Evolutionary conservation across 2,113 vertebrate species (phyloP), one percentile per base, ranked within the genome.

Genomic region (Corapipo altera): DNA sequence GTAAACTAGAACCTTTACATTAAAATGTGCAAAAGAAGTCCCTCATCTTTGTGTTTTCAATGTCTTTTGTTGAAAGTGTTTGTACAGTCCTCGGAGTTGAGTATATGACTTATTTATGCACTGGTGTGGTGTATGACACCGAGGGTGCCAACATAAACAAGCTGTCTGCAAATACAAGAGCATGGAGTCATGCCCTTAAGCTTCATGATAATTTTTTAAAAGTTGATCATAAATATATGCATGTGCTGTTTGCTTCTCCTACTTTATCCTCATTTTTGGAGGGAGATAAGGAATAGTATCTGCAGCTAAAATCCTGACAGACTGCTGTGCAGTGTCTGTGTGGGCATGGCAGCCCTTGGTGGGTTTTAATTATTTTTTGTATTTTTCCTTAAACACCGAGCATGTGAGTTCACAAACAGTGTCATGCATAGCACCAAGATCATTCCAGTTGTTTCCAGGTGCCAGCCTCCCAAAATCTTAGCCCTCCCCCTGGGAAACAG

Each of bases 171-270:
- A 28, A 72, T 59, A 51, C 30, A 16, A 64, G 61, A 86, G 48
- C 61, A 44, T 44, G 57, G 48, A 93, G 52, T 78, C 65, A 8
- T 71, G 86, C 72, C 91, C 93, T 81, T 91, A 74, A 88, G 80
- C 69, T 46, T 55, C 65, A 44, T 59, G 69, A 30, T 84, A 24
- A 67, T 70, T 76, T 94, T 76, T 86, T 12, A 6, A 51, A 80
- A 84, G 43, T 77, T 94, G 51, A 62, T 86, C 59, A 44, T 92
- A 88, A 88, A 86, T 89, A 55, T 37, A 44, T 80, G 67, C 46
- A 66, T 86, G 24, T 91, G 64, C 51, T 90, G 23, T 82, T 85
- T 71, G 39, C 26, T 80, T 90, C 49, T 88, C 19, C 21, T 65
- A 5, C 35, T 74, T 95, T n/a, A 55, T 77, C 46, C 46, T 20